Evolutionary conservation across 2,888 invertebrate genomes (phyloP), one percentile per base, ranked within the genome.

Genomic region (Lagria hirta): DNA sequence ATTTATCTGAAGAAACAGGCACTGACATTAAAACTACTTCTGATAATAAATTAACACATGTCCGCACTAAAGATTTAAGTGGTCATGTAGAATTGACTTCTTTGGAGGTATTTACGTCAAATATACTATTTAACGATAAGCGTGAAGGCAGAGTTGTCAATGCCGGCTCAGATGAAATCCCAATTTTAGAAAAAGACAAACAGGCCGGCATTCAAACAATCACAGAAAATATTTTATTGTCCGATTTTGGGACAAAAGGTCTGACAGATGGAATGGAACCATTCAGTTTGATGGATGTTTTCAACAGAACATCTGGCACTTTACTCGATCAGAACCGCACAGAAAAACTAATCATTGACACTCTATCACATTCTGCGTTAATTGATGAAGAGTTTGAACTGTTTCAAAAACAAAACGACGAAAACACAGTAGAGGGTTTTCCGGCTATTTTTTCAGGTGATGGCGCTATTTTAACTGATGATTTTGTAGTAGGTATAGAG

Each of bases 31-130:
- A n/a, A n/a, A n/a, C n/a, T n/a, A n/a, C n/a, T 13, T 13, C 24
- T 7, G 16, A 30, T 36, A 43, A 36, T 34, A 16, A 26, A 33
- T 22, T 50, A 13, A 43, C 41, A 10, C 46, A 43, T 17, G 43
- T 50, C 20, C 36, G 29, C 18, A 26, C 38, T 14, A 43, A 44
- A 16, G 49, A 45, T 30, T 12, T 51, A 36, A 48, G 43, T 40
- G 49, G 51, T 29, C 36, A 45, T 33, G 30, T 51, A 14, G 30
- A 45, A 40, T 20, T 51, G 18, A 21, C 45, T 11, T 41, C 51
- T 15, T 33, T 49, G 6, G 41, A 53, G 33, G 18, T 50, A 5
- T 8, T 43, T 4, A 22, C 43, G 6, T 45, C 45, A 17, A 37
- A 35, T 8, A 20, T 22, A 10, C 32, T 43, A 12, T 24, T 33